phyloP scores from a whole-genome alignment of 2,797 vertebrate genomes.

The Paramormyrops hopkinsi region DNA sequence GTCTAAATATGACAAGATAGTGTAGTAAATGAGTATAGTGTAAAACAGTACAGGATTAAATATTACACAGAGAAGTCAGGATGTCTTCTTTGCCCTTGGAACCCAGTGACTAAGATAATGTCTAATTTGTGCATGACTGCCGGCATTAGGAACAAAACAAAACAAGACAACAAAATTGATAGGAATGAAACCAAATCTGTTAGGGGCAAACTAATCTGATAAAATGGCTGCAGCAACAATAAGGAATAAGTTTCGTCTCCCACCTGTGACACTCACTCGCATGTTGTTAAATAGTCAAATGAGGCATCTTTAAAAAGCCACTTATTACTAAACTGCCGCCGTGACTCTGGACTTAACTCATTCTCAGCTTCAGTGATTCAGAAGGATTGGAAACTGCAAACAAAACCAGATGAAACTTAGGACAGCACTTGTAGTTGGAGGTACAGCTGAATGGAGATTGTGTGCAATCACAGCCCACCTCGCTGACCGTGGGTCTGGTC shows the following conservation, averaged over 20 bases:
- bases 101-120: background rate
- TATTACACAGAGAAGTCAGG: background rate
- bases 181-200: background rate
- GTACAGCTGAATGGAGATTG: background rate
- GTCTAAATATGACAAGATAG: background rate
- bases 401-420: background rate
- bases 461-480: background rate
- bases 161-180: background rate
- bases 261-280: background rate
- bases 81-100: background rate
- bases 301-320: background rate
- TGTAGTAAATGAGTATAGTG: background rate
- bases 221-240: background rate
- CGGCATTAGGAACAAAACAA: background rate
- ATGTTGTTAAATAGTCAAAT: background rate
- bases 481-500: background rate
- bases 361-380: background rate
- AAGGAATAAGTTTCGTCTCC: background rate
- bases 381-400: background rate
- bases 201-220: background rate
- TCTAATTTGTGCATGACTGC: background rate
- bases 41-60: background rate
- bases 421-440: background rate
- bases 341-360: background rate
- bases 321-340: background rate